Evolutionary conservation across 2,113 vertebrate genomes (phyloP).

Genomic region (Aphyosemion australe): DNA sequence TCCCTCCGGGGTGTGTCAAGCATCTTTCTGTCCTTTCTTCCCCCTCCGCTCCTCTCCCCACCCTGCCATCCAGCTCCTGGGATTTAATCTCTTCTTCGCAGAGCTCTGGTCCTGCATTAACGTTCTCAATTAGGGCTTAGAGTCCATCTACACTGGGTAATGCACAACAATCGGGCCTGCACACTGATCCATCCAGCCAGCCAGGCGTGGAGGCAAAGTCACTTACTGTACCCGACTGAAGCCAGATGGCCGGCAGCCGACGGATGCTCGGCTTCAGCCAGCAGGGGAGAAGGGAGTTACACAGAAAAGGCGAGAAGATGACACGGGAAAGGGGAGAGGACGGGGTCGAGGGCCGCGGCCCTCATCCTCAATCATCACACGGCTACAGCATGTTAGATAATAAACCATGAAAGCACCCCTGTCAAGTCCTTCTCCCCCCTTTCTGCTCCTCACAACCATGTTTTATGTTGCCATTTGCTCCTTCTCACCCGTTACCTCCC

Average conservation of each 20-base stretch:
- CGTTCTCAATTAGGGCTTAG: slow-evolving; percentile 76
- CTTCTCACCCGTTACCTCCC: slow-evolving; percentile 52
- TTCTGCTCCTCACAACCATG: slow-evolving; percentile 27
- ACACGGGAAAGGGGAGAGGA: slow-evolving; percentile 9
- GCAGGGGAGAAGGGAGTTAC: slow-evolving; percentile 11
- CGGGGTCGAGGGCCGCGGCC: slow-evolving; percentile 33
- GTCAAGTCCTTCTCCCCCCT: slow-evolving; percentile 34
- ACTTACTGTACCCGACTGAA: slow-evolving; percentile 58
- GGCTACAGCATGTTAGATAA: slow-evolving; percentile 44
- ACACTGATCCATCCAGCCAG: slow-evolving; percentile 51
- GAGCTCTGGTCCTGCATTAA: slow-evolving; percentile 63
- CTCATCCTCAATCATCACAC: slow-evolving; percentile 47
- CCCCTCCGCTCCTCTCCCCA: slow-evolving; percentile 44
- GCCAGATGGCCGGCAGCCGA: slow-evolving; percentile 71
- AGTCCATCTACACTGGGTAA: slow-evolving; percentile 70
- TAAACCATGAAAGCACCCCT: slow-evolving; percentile 66
- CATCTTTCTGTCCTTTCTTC: slow-evolving; percentile 56
- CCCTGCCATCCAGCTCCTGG: slow-evolving; percentile 59
- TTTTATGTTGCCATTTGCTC: slow-evolving; percentile 40
- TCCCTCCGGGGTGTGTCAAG: slow-evolving; percentile 68
- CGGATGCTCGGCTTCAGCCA: slow-evolving; percentile 42
- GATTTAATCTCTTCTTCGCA: slow-evolving; percentile 62
- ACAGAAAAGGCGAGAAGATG: slow-evolving; percentile 20
- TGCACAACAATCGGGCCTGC: slow-evolving; percentile 52
- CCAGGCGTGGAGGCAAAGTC: slow-evolving; percentile 57